Evolutionary conservation across 2,113 vertebrate species (phyloP), one percentile per base, ranked within the genome.

Genomic region (Labrus mixtus): DNA sequence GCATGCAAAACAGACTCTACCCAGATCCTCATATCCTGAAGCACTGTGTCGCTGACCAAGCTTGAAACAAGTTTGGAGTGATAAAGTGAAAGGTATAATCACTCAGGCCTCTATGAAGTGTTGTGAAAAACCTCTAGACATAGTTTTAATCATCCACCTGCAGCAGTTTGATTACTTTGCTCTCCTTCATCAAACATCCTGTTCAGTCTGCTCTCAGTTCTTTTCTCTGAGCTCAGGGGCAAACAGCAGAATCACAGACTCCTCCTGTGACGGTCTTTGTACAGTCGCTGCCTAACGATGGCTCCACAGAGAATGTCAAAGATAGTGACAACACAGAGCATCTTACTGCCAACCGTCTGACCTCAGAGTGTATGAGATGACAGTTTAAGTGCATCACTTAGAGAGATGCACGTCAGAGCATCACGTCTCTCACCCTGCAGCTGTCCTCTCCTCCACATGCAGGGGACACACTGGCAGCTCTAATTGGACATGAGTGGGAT

Each of bases 181-280:
- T 25, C 48, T 33, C 17, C 48, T 11, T 36, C 53, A 37, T 81
- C 57, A 71, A 17, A 73, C 46, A 55, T 16, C 73, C 57, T 16
- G 19, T 50, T 65, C 29, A 54, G n/a, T 10, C 43, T 51, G 29
- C 51, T 55, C 59, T 66, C 33, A 50, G 17, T 11, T 33, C 83
- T 39, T 57, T 63, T 39, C 23, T 37, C 54, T 54, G 62, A 77
- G 63, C 53, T 50, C 53, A 25, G 10, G 22, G 68, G 58, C 71
- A 72, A 81, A 76, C 36, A 25, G 50, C 65, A 20, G 69, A 72
- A 25, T 68, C 76, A 20, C 57, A 25, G 29, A 29, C 62, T 68
- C 53, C 37, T 70, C 19, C 20, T 11, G 39, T 11, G 4, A 4
- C 8, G 36, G 36, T 37, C 36, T 54, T 39, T 9, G 73, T 23